phyloP scores from a whole-genome alignment of 2,113 vertebrate species.

The Aleadryas rufinucha region DNA sequence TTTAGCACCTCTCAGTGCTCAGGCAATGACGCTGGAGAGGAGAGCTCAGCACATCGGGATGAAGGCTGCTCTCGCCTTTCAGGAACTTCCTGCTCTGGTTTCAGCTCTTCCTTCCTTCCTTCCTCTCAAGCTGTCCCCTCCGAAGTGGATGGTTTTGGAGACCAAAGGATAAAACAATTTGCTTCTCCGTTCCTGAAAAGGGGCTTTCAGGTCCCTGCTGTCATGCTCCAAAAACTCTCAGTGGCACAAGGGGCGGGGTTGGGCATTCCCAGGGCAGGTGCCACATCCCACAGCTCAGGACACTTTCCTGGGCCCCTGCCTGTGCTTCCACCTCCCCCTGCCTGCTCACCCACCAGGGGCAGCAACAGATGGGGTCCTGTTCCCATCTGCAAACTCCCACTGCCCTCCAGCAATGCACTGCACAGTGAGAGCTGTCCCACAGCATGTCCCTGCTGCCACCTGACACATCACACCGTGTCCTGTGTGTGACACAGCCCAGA shows the following conservation, averaged over 20 bases:
- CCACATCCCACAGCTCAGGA: not conserved
- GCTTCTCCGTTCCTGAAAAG: not conserved
- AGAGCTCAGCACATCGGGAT: not conserved
- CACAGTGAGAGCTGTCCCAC: not conserved
- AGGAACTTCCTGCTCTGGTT: conserved; percentile 40
- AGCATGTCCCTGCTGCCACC: not conserved
- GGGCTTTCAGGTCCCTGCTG: not conserved
- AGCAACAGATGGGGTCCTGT: not conserved
- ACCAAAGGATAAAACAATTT: not conserved
- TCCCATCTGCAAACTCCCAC: not conserved
- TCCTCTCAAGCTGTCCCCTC: not conserved
- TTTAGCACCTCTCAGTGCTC: not conserved
- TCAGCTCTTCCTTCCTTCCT: conserved; percentile 37
- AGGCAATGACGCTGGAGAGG: not conserved
- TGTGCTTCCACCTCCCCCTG: not conserved
- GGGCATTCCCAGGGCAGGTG: not conserved
- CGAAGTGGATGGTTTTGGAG: not conserved
- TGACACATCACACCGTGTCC: rapidly evolving
- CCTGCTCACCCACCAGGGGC: not conserved
- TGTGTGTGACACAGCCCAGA: not conserved
- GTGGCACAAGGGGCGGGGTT: rapidly evolving
- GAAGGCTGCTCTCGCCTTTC: not conserved
- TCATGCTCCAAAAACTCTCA: not conserved
- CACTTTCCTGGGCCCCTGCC: not conserved
- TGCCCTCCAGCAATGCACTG: not conserved